Base-by-base conservation (phyloP, 2,797 vertebrate genomes). In the Sebastes flavidus region DNA sequence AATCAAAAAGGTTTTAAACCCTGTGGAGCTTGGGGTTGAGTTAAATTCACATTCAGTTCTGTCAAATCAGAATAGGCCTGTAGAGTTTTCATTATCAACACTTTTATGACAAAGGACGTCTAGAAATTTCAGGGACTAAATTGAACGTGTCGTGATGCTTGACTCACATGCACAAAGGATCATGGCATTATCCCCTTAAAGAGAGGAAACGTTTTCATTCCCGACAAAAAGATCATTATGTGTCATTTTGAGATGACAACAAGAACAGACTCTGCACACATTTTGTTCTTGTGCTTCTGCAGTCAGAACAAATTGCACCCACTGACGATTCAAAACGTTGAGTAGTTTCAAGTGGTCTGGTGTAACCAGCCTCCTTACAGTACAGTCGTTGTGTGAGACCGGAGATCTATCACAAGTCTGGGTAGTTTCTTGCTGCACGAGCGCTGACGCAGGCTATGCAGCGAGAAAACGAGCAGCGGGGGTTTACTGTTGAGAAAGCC, bases 151-250 rank as follows among this genome's bases (percentile, higher is more conserved):
- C 3, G 16, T 61, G 24, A 63, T 75, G 46, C 62, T 72, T 63
- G 49, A 56, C 27, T 60, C n/a, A 46, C 20, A 32, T 5, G 34
- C 49, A 60, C 18, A 54, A 49, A 60, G 1, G 9, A 76, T n/a
- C 6, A 22, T 25, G 34, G 8, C 49, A 27, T 72, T 54, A 62
- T 29, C n/a, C 52, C 32, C 59, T 58, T n/a, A 16, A 20, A 25
- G 3, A 66, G 30, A 54, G 27, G 32, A 56, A 38, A 27, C 32
- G n/a, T 72, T 65, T 72, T 67, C 24, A 22, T 68, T 65, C 13
- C 46, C 8, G 42, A 60, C 18, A 68, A 68, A 49, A 76, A 29
- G 16, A 38, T 76, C n/a, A 52, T 79, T 65, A 54, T 60, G 67
- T 67, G 29, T 46, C 36, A 82, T 68, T 72, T 80, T 20, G 29